phyloP scores from a whole-genome alignment of 2,888 invertebrate genomes.

The Anoplius nigerrimus region DNA sequence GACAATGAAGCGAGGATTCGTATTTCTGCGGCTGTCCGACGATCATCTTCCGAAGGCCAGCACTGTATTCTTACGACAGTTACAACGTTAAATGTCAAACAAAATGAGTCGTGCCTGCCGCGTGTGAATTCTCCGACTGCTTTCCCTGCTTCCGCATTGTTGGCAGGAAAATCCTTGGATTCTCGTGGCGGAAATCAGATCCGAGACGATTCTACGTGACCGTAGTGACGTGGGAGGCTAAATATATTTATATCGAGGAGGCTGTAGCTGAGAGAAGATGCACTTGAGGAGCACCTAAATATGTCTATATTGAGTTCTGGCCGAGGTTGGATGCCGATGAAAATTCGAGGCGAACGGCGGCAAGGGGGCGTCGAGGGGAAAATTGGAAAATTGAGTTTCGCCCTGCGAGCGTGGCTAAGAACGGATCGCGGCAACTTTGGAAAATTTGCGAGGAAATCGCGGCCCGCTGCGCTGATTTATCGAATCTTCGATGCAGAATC shows the following conservation, averaged over 20 bases:
- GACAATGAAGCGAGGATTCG: constrained; percentile 12
- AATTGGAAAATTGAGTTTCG: constrained; percentile 59
- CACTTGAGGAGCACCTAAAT: constrained; percentile 6
- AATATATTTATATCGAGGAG: not conserved
- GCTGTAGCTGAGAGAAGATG: not conserved
- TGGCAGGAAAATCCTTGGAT: too few species aligned
- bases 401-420: constrained; percentile 16
- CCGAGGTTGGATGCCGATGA: constrained; percentile 12
- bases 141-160: too few species aligned
- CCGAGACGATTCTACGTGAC: too few species aligned
- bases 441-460: constrained; percentile 9
- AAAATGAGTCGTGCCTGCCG: too few species aligned
- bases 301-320: constrained; percentile 21
- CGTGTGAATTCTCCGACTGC: too few species aligned
- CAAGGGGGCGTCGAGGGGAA: constrained; percentile 38
- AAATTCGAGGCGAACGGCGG: constrained; percentile 31
- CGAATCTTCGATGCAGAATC: too few species aligned
- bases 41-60: not conserved
- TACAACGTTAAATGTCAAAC: too few species aligned
- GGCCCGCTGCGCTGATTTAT: too few species aligned
- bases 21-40: constrained; percentile 10
- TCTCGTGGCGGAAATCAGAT: too few species aligned
- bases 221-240: too few species aligned
- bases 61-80: not conserved
- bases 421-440: constrained; percentile 27